phyloP scores from a whole-genome alignment of 2,113 vertebrate species.

The Ctenodactylus gundi region DNA sequence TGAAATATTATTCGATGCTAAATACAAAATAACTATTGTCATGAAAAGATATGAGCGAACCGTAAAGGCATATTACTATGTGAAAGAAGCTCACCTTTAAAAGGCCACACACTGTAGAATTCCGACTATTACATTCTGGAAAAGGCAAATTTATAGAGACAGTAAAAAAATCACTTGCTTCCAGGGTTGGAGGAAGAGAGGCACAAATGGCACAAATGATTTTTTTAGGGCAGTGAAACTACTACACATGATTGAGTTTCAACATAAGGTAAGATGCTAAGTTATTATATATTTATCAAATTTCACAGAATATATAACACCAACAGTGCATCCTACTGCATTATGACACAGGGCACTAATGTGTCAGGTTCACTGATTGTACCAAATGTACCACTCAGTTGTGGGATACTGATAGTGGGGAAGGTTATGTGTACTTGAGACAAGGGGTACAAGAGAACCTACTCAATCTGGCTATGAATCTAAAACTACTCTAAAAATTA shows the following conservation, averaged over 20 bases:
- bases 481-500: conserved; percentile 5
- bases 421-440: neutral
- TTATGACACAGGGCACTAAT: neutral
- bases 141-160: neutral
- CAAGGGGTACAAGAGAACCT: neutral
- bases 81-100: neutral
- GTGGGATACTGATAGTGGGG: neutral
- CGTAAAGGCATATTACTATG: neutral
- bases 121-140: conserved; percentile 8
- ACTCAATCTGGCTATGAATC: neutral
- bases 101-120: neutral
- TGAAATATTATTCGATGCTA: neutral
- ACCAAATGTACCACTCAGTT: neutral
- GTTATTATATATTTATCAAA: conserved; percentile 9
- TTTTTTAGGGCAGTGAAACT: neutral
- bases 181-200: neutral
- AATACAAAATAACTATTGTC: neutral
- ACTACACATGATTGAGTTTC: neutral
- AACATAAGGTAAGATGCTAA: neutral
- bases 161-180: neutral
- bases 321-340: neutral
- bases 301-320: neutral
- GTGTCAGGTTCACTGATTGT: neutral
- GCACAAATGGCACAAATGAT: neutral
- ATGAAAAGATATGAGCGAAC: neutral